Evolutionary conservation across 2,797 vertebrate species (phyloP), one percentile per base, ranked within the genome.

Genomic region (Ctenopoma kingsleyae): DNA sequence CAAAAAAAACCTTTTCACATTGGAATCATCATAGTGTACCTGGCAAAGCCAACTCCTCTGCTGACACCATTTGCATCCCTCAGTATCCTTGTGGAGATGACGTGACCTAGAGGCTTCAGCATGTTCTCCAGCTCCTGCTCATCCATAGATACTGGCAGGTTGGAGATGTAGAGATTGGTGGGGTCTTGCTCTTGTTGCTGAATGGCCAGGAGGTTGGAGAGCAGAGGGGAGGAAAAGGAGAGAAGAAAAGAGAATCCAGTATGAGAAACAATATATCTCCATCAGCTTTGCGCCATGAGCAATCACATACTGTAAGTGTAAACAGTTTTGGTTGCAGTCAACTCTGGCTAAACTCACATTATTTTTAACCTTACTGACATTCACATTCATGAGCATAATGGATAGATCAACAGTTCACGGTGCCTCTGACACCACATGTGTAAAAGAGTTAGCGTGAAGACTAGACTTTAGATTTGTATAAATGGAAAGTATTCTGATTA

Each of bases 181-280:
- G 98, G 98, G 84, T 98, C 97, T 93, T 98, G 97, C 84, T 98
- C 97, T 93, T 98, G 97, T 98, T 98, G 97, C 97, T 98, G 91
- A 12, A 51, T 75, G 36, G 83, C 19, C 67, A 66, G 41, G 58
- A 40, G 58, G 35, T 41, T 5, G 52, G 66, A 54, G 16, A 62
- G 43, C 25, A 71, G 55, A 54, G 16, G 22, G 44, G n/a, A 52
- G 35, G n/a, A 30, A 27, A 19, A 50, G 20, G 8, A 40, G 47
- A 46, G 5, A 22, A 6, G 11, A 48, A 43, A 20, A 63, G 38
- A 72, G 38, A 74, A 49, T 4, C 58, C 4, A 3, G 22, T 22
- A 25, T 69, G 36, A 82, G 66, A 75, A 78, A 78, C 49, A 47
- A 57, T 55, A 40, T 5, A 57, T 74, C 40, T 52, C 11, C 38